Percentiles rank a stretch among this genome's conserved stretches.
Conservation (phyloP, 2,888 invertebrate genomes). For the Limnephilus auricula region DNA sequence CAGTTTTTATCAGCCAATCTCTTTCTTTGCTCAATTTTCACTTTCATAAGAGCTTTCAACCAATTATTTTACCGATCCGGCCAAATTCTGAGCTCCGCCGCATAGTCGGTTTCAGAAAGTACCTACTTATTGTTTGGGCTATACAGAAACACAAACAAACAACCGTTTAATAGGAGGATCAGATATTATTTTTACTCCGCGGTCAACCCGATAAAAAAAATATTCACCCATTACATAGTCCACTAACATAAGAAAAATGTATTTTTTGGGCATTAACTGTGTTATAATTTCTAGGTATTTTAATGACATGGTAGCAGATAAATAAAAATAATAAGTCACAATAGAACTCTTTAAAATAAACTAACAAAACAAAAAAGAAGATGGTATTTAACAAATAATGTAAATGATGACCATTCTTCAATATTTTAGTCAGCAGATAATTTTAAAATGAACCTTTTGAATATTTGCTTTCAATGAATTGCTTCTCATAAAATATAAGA, state of each 20-base stretch:
- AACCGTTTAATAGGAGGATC: background rate
- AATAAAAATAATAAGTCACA: no score
- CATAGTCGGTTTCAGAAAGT: background rate
- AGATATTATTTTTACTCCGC: slow-evolving; percentile 36
- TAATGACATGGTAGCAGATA: no score
- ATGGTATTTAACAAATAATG: no score
- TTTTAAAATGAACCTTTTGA: background rate
- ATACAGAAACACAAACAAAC: slow-evolving; percentile 31
- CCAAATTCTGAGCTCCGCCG: background rate
- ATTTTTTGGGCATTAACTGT: no score
- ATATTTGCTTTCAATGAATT: background rate
- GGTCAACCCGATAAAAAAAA: slow-evolving; percentile 43
- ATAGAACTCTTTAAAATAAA: no score
- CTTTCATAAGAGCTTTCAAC: background rate
- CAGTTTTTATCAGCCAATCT: background rate
- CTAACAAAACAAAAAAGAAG: no score
- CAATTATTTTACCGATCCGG: slow-evolving; percentile 35
- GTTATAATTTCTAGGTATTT: no score
- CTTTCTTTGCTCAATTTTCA: background rate
- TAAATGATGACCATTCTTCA: background rate
- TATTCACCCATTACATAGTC: slow-evolving; percentile 29
- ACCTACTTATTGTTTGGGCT: slow-evolving; percentile 30
- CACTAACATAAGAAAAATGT: slow-evolving; percentile 28
- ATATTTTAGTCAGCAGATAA: background rate
- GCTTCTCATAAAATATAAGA: background rate